Evolutionary conservation across 1,140 invertebrate species (phyloP).

Genomic region (Rhopalosiphum maidis): DNA sequence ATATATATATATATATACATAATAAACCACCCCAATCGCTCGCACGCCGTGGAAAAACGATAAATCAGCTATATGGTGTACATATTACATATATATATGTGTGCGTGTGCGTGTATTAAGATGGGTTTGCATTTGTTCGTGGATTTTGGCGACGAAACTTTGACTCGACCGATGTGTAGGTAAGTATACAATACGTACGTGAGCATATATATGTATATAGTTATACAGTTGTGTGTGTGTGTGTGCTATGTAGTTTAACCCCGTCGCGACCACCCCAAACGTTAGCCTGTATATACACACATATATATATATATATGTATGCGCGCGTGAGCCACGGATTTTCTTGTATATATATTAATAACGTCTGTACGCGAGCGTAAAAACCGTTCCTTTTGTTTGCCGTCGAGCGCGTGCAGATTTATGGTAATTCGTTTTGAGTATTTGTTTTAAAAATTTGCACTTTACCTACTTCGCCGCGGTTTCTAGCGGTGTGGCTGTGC

Average conservation of each 20-base stretch:
- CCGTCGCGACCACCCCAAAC: background rate
- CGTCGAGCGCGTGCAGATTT: background rate
- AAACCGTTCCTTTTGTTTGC: slow-evolving; percentile 6
- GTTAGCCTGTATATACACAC: background rate
- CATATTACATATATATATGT: background rate
- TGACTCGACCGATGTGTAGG: background rate
- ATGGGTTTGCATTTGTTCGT: background rate
- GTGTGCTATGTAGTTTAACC: background rate
- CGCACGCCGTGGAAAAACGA: background rate
- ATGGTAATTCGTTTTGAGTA: background rate
- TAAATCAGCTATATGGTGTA: background rate
- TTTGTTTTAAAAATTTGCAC: background rate
- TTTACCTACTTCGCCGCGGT: background rate
- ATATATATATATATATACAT: background rate
- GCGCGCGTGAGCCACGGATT: background rate
- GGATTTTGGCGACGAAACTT: background rate
- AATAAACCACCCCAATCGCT: background rate
- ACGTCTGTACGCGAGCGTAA: background rate
- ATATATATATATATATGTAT: too few relatives aligned
- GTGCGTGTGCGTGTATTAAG: background rate
- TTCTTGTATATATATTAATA: slow-evolving; percentile 10
- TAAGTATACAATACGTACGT: background rate
- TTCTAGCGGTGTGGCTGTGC: background rate
- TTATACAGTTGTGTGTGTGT: too few relatives aligned
- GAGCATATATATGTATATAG: background rate